These are phyloP conservation scores for Nipponacmea schrenckii DNA, from an alignment of 2,888 invertebrate genomes.

Conservation along the genomic window DNA sequence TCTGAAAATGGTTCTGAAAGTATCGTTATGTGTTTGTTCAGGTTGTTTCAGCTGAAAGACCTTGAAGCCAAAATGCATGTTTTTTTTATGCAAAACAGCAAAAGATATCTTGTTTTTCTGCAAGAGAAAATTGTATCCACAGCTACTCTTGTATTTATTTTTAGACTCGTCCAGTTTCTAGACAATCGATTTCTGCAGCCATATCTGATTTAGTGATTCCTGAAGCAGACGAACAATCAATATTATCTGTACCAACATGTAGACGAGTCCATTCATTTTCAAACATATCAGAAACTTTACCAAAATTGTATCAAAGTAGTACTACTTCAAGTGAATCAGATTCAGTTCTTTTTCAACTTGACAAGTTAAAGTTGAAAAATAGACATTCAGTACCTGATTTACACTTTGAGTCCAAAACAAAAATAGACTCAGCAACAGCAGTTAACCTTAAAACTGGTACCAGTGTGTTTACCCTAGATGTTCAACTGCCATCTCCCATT, in stretches of 20 bases:
- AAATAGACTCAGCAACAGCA: constrained; percentile 46
- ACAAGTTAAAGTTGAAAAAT: not conserved
- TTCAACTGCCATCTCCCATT: constrained; percentile 19
- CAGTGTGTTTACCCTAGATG: constrained; percentile 58
- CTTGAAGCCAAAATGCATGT: no score
- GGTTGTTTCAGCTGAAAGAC: no score
- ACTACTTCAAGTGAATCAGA: constrained; percentile 11
- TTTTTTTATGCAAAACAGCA: no score
- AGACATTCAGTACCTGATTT: not conserved
- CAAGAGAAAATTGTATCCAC: no score
- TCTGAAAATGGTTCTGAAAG: no score
- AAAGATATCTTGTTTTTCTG: no score
- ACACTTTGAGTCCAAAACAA: not conserved
- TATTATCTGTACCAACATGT: not conserved
- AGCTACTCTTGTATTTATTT: not conserved
- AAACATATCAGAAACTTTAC: constrained; percentile 11
- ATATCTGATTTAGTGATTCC: constrained; percentile 12
- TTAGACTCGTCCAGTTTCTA: constrained; percentile 13
- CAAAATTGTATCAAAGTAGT: not conserved
- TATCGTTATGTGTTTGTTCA: no score
- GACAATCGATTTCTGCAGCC: constrained; percentile 35
- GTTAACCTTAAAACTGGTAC: constrained; percentile 62
- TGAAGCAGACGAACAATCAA: not conserved
- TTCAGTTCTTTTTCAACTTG: not conserved
- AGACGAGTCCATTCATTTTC: constrained; percentile 19